phyloP scores from a whole-genome alignment of 2,888 invertebrate species.

The Hylaea fasciaria region DNA sequence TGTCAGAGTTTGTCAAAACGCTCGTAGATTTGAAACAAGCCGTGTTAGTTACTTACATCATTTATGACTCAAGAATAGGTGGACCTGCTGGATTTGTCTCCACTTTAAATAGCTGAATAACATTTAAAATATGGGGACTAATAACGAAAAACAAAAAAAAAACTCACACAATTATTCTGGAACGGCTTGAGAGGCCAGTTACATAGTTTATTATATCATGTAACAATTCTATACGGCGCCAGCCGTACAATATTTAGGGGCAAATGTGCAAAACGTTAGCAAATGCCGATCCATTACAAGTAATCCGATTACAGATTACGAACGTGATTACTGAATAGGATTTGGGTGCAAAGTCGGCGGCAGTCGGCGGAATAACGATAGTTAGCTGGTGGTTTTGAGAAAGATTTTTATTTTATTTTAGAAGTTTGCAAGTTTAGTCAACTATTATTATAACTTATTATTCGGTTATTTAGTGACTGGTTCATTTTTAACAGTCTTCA shows the following conservation, averaged over 20 bases:
- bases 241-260: neutral
- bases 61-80: too few species aligned
- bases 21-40: too few species aligned
- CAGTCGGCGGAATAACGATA: slow-evolving; percentile 22
- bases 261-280: slow-evolving; percentile 56
- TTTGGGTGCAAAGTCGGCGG: slow-evolving; percentile 46
- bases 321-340: slow-evolving; percentile 71
- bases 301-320: slow-evolving; percentile 70
- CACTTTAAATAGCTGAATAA: too few species aligned
- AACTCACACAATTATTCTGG: too few species aligned
- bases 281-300: slow-evolving; percentile 70
- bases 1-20: too few species aligned
- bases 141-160: too few species aligned
- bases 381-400: slow-evolving; percentile 2
- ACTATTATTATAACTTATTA: neutral
- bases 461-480: neutral
- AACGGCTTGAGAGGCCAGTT: too few species aligned
- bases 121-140: too few species aligned
- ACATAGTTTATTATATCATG: neutral
- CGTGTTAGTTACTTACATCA: too few species aligned
- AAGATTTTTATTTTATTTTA: neutral
- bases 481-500: too few species aligned
- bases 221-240: slow-evolving; percentile 10
- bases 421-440: neutral
- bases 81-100: too few species aligned